These are phyloP conservation scores for Larimichthys crocea DNA, from an alignment of 2,113 vertebrate species.

Conservation along the genomic window DNA sequence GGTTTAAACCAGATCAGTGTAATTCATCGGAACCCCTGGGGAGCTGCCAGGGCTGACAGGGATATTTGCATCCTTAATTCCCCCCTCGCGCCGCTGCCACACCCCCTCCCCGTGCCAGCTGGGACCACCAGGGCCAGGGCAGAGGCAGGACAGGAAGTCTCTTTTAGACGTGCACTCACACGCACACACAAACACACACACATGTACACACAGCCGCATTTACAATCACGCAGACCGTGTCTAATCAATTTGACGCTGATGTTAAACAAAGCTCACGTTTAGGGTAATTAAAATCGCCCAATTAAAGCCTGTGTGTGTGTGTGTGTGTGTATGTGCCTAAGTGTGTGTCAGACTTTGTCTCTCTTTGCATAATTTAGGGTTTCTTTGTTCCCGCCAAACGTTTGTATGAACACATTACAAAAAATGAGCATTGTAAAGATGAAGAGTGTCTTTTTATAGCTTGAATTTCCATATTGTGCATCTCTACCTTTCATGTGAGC, in stretches of 20 bases:
- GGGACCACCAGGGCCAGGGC: slow-evolving; percentile 65
- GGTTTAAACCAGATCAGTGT: slow-evolving; percentile 71
- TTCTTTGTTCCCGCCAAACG: slow-evolving; percentile 59
- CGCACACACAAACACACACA: slow-evolving; percentile 9
- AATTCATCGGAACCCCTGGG: slow-evolving; percentile 74
- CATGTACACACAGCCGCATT: slow-evolving; percentile 27
- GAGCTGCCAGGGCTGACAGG: slow-evolving; percentile 67
- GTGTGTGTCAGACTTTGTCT: slow-evolving; percentile 32
- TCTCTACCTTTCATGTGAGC: neutral
- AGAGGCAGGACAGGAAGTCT: slow-evolving; percentile 67
- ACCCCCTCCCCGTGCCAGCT: slow-evolving; percentile 65
- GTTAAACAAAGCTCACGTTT: slow-evolving; percentile 78
- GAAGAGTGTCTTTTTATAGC: neutral
- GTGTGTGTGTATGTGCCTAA: neutral
- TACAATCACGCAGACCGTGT: slow-evolving; percentile 60
- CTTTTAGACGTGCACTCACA: slow-evolving; percentile 29
- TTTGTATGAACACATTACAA: slow-evolving; percentile 11
- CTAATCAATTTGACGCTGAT: slow-evolving; percentile 78
- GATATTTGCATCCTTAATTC: slow-evolving; percentile 83
- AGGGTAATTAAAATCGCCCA: slow-evolving; percentile 72
- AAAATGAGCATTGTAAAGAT: neutral
- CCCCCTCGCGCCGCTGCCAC: slow-evolving; percentile 23
- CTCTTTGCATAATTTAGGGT: slow-evolving; percentile 15
- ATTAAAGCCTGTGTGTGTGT: slow-evolving; percentile 50
- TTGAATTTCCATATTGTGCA: slow-evolving; percentile 8